Base-by-base conservation (phyloP, 2,113 vertebrate species). In the Ciconia stormi region DNA sequence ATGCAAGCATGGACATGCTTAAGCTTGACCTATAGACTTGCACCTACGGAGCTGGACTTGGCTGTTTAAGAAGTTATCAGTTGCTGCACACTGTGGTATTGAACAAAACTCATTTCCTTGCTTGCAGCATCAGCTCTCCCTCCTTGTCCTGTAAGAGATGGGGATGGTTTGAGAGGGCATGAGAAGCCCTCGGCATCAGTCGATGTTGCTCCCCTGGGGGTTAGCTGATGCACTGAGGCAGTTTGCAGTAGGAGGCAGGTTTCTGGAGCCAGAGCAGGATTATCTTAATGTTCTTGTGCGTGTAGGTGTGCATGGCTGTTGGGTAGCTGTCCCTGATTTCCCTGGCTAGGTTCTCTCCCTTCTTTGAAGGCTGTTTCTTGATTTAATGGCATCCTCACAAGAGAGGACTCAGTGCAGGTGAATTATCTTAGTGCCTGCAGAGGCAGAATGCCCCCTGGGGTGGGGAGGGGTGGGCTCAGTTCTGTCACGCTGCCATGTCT, bases 181-280 rank as follows among this genome's bases (percentile, higher is more conserved):
- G 1, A n/a, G 72, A 66, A 59, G 65, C 16, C 14, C 42, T 77
- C 0, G 0, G 0, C 42, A 18, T 49, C 23, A 8, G 32, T 36
- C 7, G 3, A 7, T 61, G 21, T 56, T 69, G 27, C 26, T 67
- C 2, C 32, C 21, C 9, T 59, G 38, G 21, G 42, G 26, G 5
- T 82, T 66, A 58, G 66, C 16, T 78, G 63, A 22, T 55, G 15
- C 7, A 16, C 11, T 46, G 59, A 81, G 65, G n/a, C 30, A 27
- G n/a, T 49, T 19, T 34, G 40, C 46, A 53, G 55, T 36, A 77
- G 79, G 26, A 77, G 22, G 19, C 49, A 40, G 62, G 10, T 44
- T 82, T 80, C 53, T 82, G 29, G 49, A 82, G 58, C 13, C 29
- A 40, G 21, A 56, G 15, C 3, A 3, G 22, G 16, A 11, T 82